A percentile compares a stretch with the other conserved stretches of the same genome.
Conservation (phyloP, 2,113 vertebrate species). For the Otolemur garnettii region DNA sequence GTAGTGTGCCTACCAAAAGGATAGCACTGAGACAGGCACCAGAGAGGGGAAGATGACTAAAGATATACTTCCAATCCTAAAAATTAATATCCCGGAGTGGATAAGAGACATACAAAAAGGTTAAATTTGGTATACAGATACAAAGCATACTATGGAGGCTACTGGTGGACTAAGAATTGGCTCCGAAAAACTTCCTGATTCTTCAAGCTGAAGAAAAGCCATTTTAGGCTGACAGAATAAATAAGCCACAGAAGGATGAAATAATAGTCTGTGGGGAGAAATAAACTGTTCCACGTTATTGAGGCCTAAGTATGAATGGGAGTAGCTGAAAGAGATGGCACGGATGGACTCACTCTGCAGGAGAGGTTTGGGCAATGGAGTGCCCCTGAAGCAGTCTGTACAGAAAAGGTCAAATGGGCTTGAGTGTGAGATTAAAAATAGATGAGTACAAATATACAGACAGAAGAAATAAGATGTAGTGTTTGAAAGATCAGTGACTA, state of each 20-base stretch:
- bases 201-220: not conserved
- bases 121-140: not conserved
- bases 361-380: not conserved
- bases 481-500: too few species aligned
- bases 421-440: not conserved
- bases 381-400: not conserved
- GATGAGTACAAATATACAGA: too few species aligned
- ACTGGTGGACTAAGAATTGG: not conserved
- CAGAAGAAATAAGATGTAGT: too few species aligned
- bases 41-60: not conserved
- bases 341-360: not conserved
- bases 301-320: not conserved
- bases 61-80: not conserved
- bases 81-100: not conserved
- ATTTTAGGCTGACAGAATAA: not conserved
- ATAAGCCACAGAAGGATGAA: not conserved
- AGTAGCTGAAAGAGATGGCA: not conserved
- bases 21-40: not conserved
- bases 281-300: not conserved
- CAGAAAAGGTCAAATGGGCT: not conserved
- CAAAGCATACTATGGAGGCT: not conserved
- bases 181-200: not conserved
- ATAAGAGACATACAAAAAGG: not conserved
- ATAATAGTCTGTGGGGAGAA: not conserved
- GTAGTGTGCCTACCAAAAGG: not conserved